Conservation (phyloP, 2,113 vertebrate species). For the Heterotis niloticus region DNA sequence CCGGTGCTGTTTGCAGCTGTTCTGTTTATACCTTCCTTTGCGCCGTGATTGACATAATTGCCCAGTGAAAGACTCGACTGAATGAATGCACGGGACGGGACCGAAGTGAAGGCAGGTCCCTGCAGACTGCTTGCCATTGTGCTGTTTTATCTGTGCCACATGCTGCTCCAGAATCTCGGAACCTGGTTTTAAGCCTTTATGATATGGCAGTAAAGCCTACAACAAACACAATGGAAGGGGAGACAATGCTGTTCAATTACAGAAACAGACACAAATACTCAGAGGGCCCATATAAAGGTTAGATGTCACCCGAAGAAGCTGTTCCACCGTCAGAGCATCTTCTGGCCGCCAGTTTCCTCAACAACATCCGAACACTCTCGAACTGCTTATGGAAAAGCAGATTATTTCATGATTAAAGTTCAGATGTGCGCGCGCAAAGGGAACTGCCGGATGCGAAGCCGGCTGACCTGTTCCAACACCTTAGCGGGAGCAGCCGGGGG, state of each 20-base stretch:
- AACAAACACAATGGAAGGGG: neutral
- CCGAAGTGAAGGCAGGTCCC: neutral
- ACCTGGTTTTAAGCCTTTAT: neutral
- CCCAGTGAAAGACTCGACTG: neutral
- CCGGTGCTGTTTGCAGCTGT: neutral
- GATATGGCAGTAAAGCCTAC: neutral
- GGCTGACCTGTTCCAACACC: neutral
- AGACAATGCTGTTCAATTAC: neutral
- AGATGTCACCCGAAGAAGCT: neutral
- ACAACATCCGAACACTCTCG: neutral
- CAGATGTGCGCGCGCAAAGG: too few relatives aligned
- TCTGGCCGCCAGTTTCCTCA: neutral
- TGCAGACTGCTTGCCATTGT: neutral
- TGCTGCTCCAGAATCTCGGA: neutral
- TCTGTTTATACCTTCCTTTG: neutral
- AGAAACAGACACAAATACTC: neutral
- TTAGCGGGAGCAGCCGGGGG: too few relatives aligned
- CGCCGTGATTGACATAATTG: neutral
- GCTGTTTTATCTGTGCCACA: neutral
- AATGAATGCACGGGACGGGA: too few relatives aligned
- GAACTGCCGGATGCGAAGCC: too few relatives aligned
- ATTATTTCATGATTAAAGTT: neutral
- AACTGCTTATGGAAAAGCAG: neutral
- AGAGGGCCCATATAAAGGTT: neutral
- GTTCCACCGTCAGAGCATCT: neutral